Base-by-base conservation (phyloP, 2,113 vertebrate genomes). In the Mandrillus leucophaeus region DNA sequence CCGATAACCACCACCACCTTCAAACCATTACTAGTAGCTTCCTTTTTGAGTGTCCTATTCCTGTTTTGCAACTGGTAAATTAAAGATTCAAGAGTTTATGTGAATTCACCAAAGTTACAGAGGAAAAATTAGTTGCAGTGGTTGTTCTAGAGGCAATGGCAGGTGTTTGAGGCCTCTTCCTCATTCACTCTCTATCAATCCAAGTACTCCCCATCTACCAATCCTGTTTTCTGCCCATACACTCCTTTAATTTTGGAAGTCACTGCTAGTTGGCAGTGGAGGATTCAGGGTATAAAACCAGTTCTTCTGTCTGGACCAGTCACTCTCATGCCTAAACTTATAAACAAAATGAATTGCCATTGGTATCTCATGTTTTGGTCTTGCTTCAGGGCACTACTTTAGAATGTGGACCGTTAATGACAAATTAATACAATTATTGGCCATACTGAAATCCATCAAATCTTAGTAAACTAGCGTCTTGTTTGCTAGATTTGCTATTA, bases 401-500 rank as follows among this genome's bases (percentile, higher is more conserved):
- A 81, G 64, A 57, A 66, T 52, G 20, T 70, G 52, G n/a, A 78
- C 50, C 72, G 18, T 86, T 38, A 61, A 27, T 50, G 40, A 70
- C 45, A 81, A 38, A 59, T n/a, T 72, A 88, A 61, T 72, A 68
- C 25, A 50, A 23, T 94, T 48, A 87, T 35, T 10, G n/a, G 40
- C 23, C 30, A 17, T 38, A 70, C 23, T n/a, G 66, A 82, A 97
- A 91, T 79, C n/a, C 66, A 52, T 87, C 23, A 11, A 78, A 79
- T 89, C 18, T 68, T 55, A 35, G 76, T 30, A 57, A 96, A 90
- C 35, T 66, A 59, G 94, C 50, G 10, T 88, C 80, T 86, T 55
- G 3, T 90, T 96, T 86, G 55, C 52, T 90, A 45, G 72, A 90
- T 70, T 92, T 91, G 40, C 90, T 92, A 17, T 50, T 57, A 80